Conservation (phyloP, 2,113 vertebrate species). For the Casuarius casuarius region DNA sequence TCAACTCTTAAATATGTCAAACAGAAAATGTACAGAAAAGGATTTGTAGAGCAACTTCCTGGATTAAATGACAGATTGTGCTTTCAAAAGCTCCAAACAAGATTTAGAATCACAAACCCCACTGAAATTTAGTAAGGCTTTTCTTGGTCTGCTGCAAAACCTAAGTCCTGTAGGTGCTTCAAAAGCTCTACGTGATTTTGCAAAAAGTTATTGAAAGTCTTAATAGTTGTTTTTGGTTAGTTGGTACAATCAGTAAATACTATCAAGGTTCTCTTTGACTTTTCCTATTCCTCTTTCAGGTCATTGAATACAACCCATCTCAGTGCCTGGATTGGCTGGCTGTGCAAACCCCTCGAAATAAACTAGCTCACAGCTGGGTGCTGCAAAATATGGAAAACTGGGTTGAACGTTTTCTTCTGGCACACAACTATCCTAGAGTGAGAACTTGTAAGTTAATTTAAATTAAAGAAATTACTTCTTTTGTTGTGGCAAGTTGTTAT, state of each 20-base stretch:
- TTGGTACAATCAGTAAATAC: not conserved
- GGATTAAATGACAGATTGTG: not conserved
- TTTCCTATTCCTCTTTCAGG: slow-evolving; percentile 75
- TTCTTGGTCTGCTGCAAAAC: not conserved
- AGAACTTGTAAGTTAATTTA: slow-evolving; percentile 90
- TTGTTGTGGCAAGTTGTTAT: not conserved
- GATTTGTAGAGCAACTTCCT: not conserved
- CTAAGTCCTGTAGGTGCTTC: not conserved
- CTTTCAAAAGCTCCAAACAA: not conserved
- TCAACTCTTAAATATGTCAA: not conserved
- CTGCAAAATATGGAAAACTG: slow-evolving; percentile 99
- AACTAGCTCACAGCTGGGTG: slow-evolving; percentile 98
- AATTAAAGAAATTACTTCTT: not conserved
- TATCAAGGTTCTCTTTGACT: not conserved
- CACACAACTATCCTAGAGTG: slow-evolving; percentile 98
- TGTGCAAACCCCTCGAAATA: slow-evolving; percentile 96
- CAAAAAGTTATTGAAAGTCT: not conserved
- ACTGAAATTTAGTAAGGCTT: not conserved
- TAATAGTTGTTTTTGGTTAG: not conserved
- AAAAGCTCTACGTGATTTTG: not conserved
- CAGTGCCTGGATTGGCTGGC: slow-evolving; percentile 99
- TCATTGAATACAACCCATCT: slow-evolving; percentile 98
- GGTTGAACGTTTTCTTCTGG: slow-evolving; percentile 97
- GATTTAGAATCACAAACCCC: not conserved
- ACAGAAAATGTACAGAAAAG: not conserved